These are phyloP conservation scores for Erebia epiphron DNA, from an alignment of 2,888 invertebrate species.

Conservation along the genomic window DNA sequence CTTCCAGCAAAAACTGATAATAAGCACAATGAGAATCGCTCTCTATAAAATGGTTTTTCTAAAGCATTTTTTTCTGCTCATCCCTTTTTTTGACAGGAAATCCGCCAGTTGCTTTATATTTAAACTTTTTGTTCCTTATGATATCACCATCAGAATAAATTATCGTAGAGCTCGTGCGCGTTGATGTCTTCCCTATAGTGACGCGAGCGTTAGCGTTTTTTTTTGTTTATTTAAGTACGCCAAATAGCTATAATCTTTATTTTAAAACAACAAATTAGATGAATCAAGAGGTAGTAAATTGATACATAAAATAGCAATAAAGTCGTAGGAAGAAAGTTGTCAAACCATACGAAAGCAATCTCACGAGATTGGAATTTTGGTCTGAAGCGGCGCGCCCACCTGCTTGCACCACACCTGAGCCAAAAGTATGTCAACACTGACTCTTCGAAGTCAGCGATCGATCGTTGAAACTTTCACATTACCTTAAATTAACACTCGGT, in stretches of 20 bases:
- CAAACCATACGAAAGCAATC: conserved; percentile 68
- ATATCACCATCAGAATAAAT: conserved; percentile 39
- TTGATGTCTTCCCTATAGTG: conserved; percentile 74
- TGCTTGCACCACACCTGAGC: conserved; percentile 76
- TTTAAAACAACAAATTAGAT: not conserved
- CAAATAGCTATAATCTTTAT: conserved; percentile 10
- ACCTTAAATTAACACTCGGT: conserved; percentile 75
- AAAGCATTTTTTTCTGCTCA: not conserved
- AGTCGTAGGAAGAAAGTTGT: conserved; percentile 72
- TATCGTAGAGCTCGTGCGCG: conserved; percentile 55
- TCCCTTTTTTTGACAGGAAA: conserved; percentile 32
- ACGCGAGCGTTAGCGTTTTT: conserved; percentile 38
- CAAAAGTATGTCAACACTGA: conserved; percentile 79
- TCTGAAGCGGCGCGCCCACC: conserved; percentile 75
- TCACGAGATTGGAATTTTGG: conserved; percentile 77
- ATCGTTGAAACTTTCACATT: conserved; percentile 81
- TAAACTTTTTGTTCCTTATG: conserved; percentile 35
- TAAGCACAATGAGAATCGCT: conserved; percentile 14
- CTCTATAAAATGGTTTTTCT: conserved; percentile 1
- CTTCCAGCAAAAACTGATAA: conserved; percentile 34
- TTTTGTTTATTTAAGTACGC: not conserved
- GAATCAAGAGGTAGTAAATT: not conserved
- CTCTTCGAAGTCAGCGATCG: conserved; percentile 73
- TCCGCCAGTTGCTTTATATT: conserved; percentile 29
- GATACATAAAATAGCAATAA: conserved; percentile 40